phyloP scores from a whole-genome alignment of 2,888 invertebrate species.

The Tetragonula carbonaria region DNA sequence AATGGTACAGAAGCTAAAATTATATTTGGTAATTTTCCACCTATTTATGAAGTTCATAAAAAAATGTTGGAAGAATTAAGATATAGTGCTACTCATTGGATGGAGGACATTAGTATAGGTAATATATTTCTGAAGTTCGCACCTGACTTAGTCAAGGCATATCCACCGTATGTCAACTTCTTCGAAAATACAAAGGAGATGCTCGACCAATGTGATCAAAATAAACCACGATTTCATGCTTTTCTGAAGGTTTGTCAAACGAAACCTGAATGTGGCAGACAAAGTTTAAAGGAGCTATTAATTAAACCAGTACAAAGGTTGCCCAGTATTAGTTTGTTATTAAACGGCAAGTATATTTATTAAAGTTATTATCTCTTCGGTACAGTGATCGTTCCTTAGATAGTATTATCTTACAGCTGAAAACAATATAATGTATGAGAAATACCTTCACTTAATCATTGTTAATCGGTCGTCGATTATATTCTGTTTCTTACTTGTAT shows the following conservation, averaged over 20 bases:
- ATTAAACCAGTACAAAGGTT: slow-evolving; percentile 99
- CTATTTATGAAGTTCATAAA: slow-evolving; percentile 96
- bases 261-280: slow-evolving; percentile 97
- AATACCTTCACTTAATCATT: neutral
- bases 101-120: slow-evolving; percentile 94
- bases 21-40: slow-evolving; percentile 97
- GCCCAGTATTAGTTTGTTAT: slow-evolving; percentile 96
- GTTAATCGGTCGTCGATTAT: neutral
- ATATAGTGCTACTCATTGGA: slow-evolving; percentile 90
- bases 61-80: slow-evolving; percentile 87
- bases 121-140: slow-evolving; percentile 95
- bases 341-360: slow-evolving; percentile 90
- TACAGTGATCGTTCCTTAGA: neutral
- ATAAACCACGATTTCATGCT: slow-evolving; percentile 98
- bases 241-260: slow-evolving; percentile 98
- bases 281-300: slow-evolving; percentile 97
- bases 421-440: no score
- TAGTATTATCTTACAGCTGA: neutral
- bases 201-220: slow-evolving; percentile 94
- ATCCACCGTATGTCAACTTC: slow-evolving; percentile 99
- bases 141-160: slow-evolving; percentile 95
- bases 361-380: slow-evolving; percentile 8
- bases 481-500: neutral
- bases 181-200: slow-evolving; percentile 98
- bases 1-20: slow-evolving; percentile 96